Percentiles rank a stretch among this genome's conserved stretches.
These are phyloP conservation scores for Molorchus minor DNA, from an alignment of 2,888 invertebrate species.

Conservation along the genomic window DNA sequence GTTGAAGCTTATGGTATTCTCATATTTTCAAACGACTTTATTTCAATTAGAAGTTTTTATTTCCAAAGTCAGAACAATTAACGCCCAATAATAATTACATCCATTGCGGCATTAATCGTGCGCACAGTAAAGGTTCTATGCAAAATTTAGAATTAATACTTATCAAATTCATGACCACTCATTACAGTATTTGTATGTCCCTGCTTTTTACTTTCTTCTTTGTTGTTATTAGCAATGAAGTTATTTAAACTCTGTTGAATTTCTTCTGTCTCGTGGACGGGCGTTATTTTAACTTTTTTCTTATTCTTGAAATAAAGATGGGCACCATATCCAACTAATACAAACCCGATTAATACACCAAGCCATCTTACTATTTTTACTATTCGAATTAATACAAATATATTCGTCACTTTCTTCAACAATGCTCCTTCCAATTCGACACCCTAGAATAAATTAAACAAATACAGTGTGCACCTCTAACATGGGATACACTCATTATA, in stretches of 20 bases:
- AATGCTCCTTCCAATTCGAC: conserved; percentile 70
- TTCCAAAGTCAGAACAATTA: too few species aligned
- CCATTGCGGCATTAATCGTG: too few species aligned
- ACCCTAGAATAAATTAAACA: conserved; percentile 40
- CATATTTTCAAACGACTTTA: too few species aligned
- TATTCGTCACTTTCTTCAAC: conserved; percentile 70
- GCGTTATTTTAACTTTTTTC: conserved; percentile 40
- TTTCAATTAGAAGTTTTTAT: too few species aligned
- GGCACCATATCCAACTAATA: conserved; percentile 57
- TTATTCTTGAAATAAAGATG: conserved; percentile 58
- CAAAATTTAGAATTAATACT: conserved; percentile 41
- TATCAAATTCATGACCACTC: conserved; percentile 53
- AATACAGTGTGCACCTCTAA: too few species aligned
- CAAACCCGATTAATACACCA: conserved; percentile 65
- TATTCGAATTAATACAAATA: conserved; percentile 65
- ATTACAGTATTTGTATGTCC: too few species aligned
- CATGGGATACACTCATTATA: too few species aligned
- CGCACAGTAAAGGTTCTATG: too few species aligned
- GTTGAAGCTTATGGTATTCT: too few species aligned
- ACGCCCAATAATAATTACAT: too few species aligned
- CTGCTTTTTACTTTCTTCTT: conserved; percentile 22
- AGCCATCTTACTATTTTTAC: conserved; percentile 68
- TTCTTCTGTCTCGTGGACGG: conserved; percentile 29
- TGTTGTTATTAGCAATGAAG: background rate
- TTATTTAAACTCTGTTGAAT: background rate